phyloP scores from a whole-genome alignment of 2,797 vertebrate species.

The Helarctos malayanus region DNA sequence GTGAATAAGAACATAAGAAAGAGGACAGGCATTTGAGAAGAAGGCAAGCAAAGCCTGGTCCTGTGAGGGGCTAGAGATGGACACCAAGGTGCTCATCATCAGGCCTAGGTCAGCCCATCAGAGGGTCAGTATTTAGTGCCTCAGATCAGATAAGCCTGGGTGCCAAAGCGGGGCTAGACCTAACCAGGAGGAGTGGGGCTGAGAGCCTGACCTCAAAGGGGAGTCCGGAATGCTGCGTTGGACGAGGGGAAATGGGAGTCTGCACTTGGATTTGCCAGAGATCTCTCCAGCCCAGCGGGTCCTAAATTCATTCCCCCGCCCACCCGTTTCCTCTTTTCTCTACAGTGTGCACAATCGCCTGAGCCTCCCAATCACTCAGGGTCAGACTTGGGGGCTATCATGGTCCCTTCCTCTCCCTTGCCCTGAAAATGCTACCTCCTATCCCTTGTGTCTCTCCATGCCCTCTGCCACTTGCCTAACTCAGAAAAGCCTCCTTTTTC shows the following conservation, averaged over 20 bases:
- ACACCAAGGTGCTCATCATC: not conserved
- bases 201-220: not conserved
- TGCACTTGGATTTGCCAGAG: not conserved
- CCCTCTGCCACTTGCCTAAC: not conserved
- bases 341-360: not conserved
- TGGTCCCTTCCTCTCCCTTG: not conserved
- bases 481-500: not conserved
- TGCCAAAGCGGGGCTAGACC: not conserved
- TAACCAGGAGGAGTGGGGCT: not conserved
- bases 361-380: not conserved
- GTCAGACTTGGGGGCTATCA: not conserved
- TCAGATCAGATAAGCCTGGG: not conserved
- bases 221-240: not conserved
- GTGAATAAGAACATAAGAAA: not conserved
- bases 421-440: not conserved
- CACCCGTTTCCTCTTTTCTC: not conserved
- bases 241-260: accelerated
- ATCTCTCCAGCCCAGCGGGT: not conserved
- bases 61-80: not conserved
- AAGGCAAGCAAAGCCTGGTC: not conserved
- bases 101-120: not conserved
- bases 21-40: not conserved
- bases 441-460: not conserved
- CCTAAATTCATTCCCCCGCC: not conserved
- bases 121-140: not conserved